phyloP scores from a whole-genome alignment of 2,113 vertebrate species.

The Oreamnos americanus region DNA sequence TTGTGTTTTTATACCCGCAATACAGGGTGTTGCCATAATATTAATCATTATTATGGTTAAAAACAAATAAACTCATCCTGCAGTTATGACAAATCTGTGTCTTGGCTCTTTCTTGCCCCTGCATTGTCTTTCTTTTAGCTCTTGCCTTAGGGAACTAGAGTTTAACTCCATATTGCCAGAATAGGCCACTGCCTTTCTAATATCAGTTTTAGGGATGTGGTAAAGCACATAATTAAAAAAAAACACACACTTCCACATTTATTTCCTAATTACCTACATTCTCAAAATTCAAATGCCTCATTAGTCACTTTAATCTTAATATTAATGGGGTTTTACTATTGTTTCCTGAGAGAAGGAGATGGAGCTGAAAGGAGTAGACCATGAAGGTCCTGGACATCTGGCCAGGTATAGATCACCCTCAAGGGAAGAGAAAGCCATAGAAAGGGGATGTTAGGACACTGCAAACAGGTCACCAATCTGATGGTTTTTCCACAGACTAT shows the following conservation, averaged over 20 bases:
- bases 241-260: background rate
- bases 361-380: background rate
- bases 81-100: slow-evolving; percentile 74
- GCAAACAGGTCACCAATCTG: background rate
- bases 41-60: slow-evolving; percentile 76
- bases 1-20: slow-evolving; percentile 77
- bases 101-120: slow-evolving; percentile 65
- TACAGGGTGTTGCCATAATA: slow-evolving; percentile 78
- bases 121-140: slow-evolving; percentile 63
- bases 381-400: background rate
- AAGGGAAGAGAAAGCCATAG: background rate
- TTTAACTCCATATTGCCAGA: slow-evolving; percentile 62
- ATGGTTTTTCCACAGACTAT: background rate
- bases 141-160: slow-evolving; percentile 47
- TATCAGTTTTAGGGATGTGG: background rate
- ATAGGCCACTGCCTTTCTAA: background rate
- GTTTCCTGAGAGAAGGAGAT: slow-evolving; percentile 20
- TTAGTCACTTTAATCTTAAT: slow-evolving; percentile 13
- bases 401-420: background rate
- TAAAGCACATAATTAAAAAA: background rate
- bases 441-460: background rate
- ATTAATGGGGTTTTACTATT: background rate
- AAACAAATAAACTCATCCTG: slow-evolving; percentile 74
- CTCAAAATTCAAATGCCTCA: background rate
- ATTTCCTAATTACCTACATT: background rate